These are phyloP conservation scores for Cheilosia vulpina DNA, from an alignment of 2,888 invertebrate genomes.

Conservation along the genomic window DNA sequence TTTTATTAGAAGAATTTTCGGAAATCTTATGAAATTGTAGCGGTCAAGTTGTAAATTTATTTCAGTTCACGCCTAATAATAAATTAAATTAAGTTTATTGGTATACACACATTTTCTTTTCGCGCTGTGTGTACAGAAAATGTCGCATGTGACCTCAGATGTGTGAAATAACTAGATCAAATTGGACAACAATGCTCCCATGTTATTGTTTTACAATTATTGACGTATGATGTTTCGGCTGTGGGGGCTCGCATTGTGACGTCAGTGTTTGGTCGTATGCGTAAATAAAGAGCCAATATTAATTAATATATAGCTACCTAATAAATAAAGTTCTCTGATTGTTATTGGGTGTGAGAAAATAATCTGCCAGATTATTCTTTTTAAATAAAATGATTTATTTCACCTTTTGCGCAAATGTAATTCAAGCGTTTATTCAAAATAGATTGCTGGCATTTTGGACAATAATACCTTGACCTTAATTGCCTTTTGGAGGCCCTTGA, in stretches of 20 bases:
- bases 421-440: no score
- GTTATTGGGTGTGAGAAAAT: no score
- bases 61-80: not conserved
- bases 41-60: no score
- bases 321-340: no score
- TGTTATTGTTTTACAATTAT: not conserved
- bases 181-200: not conserved
- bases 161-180: not conserved
- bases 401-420: no score
- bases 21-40: conserved; percentile 19
- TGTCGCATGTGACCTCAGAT: not conserved
- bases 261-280: not conserved
- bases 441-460: no score
- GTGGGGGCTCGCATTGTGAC: conserved; percentile 12
- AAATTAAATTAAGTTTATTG: not conserved
- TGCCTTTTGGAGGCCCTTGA: no score
- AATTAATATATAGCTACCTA: no score
- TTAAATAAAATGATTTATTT: no score
- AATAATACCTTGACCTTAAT: no score
- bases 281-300: not conserved
- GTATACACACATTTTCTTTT: not conserved
- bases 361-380: no score
- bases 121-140: not conserved
- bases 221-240: not conserved
- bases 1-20: conserved; percentile 5